Conservation (phyloP, 37 sponge, comb jelly and placozoan genomes). For the Petrosia ficiformis region DNA sequence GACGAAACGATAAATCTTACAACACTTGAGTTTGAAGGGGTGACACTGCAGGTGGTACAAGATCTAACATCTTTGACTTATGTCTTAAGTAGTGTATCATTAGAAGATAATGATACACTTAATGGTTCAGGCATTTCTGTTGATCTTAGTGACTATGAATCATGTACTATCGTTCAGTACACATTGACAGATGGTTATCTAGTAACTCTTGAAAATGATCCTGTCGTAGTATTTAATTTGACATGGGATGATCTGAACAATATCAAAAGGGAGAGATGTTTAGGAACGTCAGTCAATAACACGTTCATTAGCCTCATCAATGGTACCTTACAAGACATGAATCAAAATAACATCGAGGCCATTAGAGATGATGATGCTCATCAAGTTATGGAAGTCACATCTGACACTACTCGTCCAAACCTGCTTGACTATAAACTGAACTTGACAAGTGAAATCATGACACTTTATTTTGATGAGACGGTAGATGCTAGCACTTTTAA, state of each 20-base stretch:
- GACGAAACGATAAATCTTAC: conserved; percentile 79
- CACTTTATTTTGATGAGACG: conserved; percentile 84
- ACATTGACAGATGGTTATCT: conserved; percentile 25
- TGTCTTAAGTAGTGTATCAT: not conserved
- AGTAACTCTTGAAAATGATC: conserved; percentile 14
- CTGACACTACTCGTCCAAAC: conserved; percentile 41
- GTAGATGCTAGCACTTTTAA: conserved; percentile 72
- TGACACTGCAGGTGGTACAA: conserved; percentile 58
- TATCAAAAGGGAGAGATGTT: conserved; percentile 55
- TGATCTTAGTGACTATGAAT: conserved; percentile 10
- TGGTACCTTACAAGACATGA: conserved; percentile 73
- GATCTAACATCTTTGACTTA: conserved; percentile 9
- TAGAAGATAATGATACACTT: too few relatives aligned
- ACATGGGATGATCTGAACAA: conserved; percentile 69
- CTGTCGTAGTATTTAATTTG: conserved; percentile 44
- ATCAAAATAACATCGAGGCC: conserved; percentile 55
- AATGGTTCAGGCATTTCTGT: not conserved
- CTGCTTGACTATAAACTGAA: conserved; percentile 62
- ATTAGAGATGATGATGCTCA: conserved; percentile 23
- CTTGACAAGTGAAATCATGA: conserved; percentile 59
- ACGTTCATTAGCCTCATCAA: conserved; percentile 46
- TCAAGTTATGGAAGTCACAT: conserved; percentile 24
- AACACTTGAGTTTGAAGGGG: conserved; percentile 41
- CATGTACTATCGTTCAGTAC: conserved; percentile 22
- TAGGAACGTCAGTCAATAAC: conserved; percentile 34